Percentiles rank a stretch among this genome's conserved stretches.
These are phyloP conservation scores for Camponotus floridanus DNA, from an alignment of 1,140 invertebrate species.

Conservation along the genomic window DNA sequence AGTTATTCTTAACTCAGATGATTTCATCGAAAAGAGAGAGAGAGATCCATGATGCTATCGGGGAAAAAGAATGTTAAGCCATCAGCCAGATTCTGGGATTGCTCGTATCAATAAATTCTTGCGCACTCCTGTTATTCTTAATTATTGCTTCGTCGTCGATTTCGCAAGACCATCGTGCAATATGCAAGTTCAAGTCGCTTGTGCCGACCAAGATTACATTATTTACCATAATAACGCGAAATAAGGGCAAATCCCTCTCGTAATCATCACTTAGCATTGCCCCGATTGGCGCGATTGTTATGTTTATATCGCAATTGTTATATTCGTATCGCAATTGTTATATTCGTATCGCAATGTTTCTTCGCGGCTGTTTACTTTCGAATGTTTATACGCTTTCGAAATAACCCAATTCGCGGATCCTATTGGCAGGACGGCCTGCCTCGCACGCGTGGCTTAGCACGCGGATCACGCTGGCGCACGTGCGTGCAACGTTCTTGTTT, in stretches of 20 bases:
- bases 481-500: constrained; percentile 45
- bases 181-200: neutral
- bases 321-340: neutral
- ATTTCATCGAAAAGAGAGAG: too few relatives aligned
- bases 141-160: neutral
- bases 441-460: constrained; percentile 41
- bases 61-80: neutral
- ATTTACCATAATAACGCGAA: neutral
- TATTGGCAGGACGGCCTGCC: constrained; percentile 25
- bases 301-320: neutral
- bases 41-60: too few relatives aligned
- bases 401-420: constrained; percentile 41
- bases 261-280: constrained; percentile 1
- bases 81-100: too few relatives aligned
- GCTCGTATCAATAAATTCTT: neutral
- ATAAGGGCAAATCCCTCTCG: neutral
- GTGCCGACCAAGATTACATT: constrained; percentile 1
- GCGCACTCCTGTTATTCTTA: neutral
- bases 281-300: neutral
- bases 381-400: constrained; percentile 58
- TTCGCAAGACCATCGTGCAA: neutral
- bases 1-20: too few relatives aligned
- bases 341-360: neutral
- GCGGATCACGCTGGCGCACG: constrained; percentile 51
- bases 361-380: constrained; percentile 19